Evolutionary conservation across 1,140 invertebrate species (phyloP), one percentile per base, ranked within the genome.

Genomic region (Drosophila sp.): DNA sequence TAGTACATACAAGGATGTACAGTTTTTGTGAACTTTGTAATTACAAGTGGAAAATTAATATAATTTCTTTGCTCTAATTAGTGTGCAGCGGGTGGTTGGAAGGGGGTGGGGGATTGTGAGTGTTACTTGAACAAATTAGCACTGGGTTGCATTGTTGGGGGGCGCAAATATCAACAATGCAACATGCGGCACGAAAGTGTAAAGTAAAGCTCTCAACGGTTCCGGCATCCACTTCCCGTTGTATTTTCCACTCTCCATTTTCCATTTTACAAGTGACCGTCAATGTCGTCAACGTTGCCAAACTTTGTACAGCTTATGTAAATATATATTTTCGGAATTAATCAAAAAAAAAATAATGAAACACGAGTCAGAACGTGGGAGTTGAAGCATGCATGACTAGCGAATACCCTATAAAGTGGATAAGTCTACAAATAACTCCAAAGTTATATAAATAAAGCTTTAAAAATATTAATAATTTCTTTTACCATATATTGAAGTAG

Each of bases 301-400:
- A 84, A 84, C 83, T 86, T 82, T 61, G 53, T 40, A 71, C 75
- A 66, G 78, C 63, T 82, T 82, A 73, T 79, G 79, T 63, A 82
- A 87, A 87, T 87, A 89, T 87, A 76, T 86, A 72, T 65, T 72
- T 72, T 87, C 45, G 82, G 82, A 78, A 86, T 87, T 87, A 87
- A 87, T 87, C 79, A 87, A 73, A 84, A 86, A 87, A 86, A 62
- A 54, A 71, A 74, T 62, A 54, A 38, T 32, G 59, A 29, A 41
- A 62, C 29, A 48, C n/a, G 18, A 41, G 21, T 29, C 5, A 78
- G 2, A 43, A 7, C 34, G n/a, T 25, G 0, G 7, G 8, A 8
- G 7, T 14, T 7, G 11, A 0, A 21, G 36, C 4, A 8, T 9
- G 1, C 9, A 18, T 18, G 36, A 58, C 54, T 45, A 32, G 8